These are phyloP conservation scores for Graphium colonna DNA, from an alignment of 2,888 invertebrate genomes.

Conservation along the genomic window DNA sequence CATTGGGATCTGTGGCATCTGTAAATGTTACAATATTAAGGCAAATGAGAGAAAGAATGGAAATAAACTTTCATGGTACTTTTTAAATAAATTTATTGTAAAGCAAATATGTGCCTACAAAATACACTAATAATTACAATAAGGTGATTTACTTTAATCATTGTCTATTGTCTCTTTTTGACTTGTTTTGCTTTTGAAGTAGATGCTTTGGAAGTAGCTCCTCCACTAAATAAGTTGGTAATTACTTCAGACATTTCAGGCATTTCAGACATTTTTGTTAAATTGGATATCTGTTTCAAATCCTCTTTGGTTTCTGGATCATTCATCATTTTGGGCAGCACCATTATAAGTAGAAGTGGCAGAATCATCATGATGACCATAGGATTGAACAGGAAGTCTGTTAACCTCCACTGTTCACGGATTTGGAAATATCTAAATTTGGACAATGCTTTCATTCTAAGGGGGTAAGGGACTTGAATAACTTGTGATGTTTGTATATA, in stretches of 20 bases:
- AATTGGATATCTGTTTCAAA: slow-evolving; percentile 92
- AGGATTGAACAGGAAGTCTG: slow-evolving; percentile 97
- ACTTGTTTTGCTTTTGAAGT: slow-evolving; percentile 67
- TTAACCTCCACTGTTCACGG: slow-evolving; percentile 97
- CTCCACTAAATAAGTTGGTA: slow-evolving; percentile 91
- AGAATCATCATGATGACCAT: slow-evolving; percentile 99
- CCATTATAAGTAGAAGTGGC: slow-evolving; percentile 93
- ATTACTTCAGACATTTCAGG: slow-evolving; percentile 98
- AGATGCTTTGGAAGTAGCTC: slow-evolving; percentile 72
- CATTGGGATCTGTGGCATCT: no score
- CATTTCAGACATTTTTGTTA: slow-evolving; percentile 91
- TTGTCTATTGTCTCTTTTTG: slow-evolving; percentile 65
- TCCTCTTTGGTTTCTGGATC: slow-evolving; percentile 98
- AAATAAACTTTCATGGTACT: no score
- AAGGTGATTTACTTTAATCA: no score
- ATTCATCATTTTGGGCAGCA: slow-evolving; percentile 97
- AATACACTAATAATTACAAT: neutral
- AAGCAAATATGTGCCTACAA: slow-evolving; percentile 9
- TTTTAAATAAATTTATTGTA: slow-evolving; percentile 16
- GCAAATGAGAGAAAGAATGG: no score
- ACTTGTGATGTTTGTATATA: slow-evolving; percentile 95
- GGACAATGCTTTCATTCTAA: slow-evolving; percentile 91
- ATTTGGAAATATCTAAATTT: slow-evolving; percentile 94
- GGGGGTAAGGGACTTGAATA: slow-evolving; percentile 94
- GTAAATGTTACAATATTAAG: no score